Percentiles rank a stretch among this genome's conserved stretches.
These are phyloP conservation scores for Enteromius anoplus DNA, from an alignment of 2,797 vertebrate species.

Conservation along the genomic window DNA sequence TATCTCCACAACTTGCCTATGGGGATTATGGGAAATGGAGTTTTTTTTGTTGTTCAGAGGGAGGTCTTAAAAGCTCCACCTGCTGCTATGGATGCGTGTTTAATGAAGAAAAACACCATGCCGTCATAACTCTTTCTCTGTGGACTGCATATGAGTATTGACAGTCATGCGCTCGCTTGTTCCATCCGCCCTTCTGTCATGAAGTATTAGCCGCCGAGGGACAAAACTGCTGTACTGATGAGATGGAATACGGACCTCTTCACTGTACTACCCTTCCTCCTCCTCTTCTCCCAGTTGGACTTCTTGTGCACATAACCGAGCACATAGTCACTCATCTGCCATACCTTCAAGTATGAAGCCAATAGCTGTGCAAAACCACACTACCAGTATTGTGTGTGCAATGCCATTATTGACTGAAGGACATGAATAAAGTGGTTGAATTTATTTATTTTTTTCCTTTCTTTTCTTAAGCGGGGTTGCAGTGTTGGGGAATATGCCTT, in stretches of 20 bases:
- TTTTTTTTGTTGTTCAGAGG: constrained; percentile 57
- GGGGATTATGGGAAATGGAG: constrained; percentile 67
- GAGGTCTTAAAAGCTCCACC: constrained; percentile 74
- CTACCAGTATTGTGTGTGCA: constrained; percentile 77
- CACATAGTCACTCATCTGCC: constrained; percentile 65
- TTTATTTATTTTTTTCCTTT: constrained; percentile 46
- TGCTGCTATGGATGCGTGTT: constrained; percentile 83
- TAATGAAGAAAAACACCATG: constrained; percentile 62
- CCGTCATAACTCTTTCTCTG: constrained; percentile 68
- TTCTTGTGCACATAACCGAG: constrained; percentile 69
- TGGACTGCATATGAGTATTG: constrained; percentile 69
- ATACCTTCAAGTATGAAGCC: constrained; percentile 63
- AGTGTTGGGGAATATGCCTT: constrained; percentile 54
- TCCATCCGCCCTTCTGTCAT: constrained; percentile 66
- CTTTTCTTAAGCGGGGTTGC: constrained; percentile 24
- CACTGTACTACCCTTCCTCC: constrained; percentile 73
- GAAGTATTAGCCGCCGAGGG: constrained; percentile 65
- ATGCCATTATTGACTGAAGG: constrained; percentile 76
- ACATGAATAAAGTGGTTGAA: constrained; percentile 68
- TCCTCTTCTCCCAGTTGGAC: constrained; percentile 69
- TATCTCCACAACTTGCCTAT: constrained; percentile 73
- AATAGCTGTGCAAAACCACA: constrained; percentile 70
- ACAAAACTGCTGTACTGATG: constrained; percentile 70
- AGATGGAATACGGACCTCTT: constrained; percentile 79
- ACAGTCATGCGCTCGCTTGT: constrained; percentile 69